Conservation (phyloP, 2,888 invertebrate genomes). For the Andrena fulva region DNA sequence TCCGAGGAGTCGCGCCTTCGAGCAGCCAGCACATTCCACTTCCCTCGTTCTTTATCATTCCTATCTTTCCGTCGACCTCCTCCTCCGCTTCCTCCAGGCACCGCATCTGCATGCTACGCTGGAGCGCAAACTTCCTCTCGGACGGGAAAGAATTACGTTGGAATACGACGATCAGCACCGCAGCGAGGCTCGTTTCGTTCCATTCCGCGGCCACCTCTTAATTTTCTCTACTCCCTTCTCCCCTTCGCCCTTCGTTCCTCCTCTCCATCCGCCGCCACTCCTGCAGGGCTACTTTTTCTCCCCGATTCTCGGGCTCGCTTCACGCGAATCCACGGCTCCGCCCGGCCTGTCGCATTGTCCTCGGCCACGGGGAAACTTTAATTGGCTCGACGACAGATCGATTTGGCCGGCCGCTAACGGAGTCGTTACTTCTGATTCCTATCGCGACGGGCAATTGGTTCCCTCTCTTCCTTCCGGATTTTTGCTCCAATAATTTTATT, state of each 20-base stretch:
- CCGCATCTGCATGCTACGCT: constrained; percentile 17
- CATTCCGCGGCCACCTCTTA: constrained; percentile 48
- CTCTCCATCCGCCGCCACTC: constrained; percentile 1
- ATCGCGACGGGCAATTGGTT: constrained; percentile 46
- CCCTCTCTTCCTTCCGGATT: neutral
- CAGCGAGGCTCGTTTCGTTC: constrained; percentile 20
- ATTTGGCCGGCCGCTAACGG: constrained; percentile 44
- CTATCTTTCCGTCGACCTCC: neutral
- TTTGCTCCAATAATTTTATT: constrained; percentile 13
- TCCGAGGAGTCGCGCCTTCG: neutral
- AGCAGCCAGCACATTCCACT: neutral
- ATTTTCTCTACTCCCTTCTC: constrained; percentile 43
- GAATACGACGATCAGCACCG: constrained; percentile 51
- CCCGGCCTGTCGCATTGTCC: constrained; percentile 55
- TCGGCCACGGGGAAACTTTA: constrained; percentile 51
- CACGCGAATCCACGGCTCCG: constrained; percentile 14
- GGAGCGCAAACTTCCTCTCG: constrained; percentile 19
- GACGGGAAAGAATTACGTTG: constrained; percentile 57
- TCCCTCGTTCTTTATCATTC: neutral
- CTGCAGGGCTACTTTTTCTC: constrained; percentile 42
- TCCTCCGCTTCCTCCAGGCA: neutral
- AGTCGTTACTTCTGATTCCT: constrained; percentile 55
- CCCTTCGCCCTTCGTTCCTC: too few species aligned
- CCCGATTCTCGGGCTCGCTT: constrained; percentile 27
- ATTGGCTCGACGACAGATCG: constrained; percentile 62